A percentile compares a stretch with the other conserved stretches of the same genome.
Evolutionary conservation across 2,888 invertebrate genomes (phyloP).

Genomic region (Hyalella azteca): DNA sequence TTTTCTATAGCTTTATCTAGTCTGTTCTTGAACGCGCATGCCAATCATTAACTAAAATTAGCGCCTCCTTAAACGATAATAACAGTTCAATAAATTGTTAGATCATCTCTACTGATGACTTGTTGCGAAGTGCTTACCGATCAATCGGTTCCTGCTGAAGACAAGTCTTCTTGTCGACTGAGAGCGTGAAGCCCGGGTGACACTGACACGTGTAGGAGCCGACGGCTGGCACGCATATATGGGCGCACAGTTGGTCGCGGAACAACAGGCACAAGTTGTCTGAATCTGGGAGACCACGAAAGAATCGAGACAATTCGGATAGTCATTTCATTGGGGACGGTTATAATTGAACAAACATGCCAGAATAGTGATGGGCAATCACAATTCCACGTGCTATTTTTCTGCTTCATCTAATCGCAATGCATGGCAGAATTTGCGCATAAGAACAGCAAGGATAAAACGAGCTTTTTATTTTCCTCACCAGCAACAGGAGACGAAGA

Average conservation of each 20-base stretch:
- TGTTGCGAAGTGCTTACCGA: slow-evolving; percentile 41
- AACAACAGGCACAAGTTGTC: slow-evolving; percentile 70
- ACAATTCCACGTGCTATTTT: not conserved
- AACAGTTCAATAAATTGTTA: too few species aligned
- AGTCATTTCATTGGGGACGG: not conserved
- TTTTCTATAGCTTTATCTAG: too few species aligned
- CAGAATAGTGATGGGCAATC: too few species aligned
- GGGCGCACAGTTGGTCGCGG: slow-evolving; percentile 73
- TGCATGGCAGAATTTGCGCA: not conserved
- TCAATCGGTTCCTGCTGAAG: slow-evolving; percentile 62
- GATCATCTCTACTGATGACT: too few species aligned
- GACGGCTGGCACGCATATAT: slow-evolving; percentile 76
- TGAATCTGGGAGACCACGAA: slow-evolving; percentile 41
- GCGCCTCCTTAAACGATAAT: too few species aligned
- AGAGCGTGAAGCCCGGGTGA: slow-evolving; percentile 72
- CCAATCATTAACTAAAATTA: too few species aligned
- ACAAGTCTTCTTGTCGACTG: slow-evolving; percentile 76
- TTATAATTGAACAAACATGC: not conserved
- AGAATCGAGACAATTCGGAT: not conserved
- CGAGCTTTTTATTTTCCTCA: too few species aligned
- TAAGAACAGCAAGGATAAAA: too few species aligned
- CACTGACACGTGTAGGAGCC: slow-evolving; percentile 77
- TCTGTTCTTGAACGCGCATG: too few species aligned
- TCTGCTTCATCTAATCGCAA: too few species aligned
- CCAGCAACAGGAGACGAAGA: not conserved